Evolutionary conservation across 2,113 vertebrate genomes (phyloP).

Genomic region (Eurystomus gularis): DNA sequence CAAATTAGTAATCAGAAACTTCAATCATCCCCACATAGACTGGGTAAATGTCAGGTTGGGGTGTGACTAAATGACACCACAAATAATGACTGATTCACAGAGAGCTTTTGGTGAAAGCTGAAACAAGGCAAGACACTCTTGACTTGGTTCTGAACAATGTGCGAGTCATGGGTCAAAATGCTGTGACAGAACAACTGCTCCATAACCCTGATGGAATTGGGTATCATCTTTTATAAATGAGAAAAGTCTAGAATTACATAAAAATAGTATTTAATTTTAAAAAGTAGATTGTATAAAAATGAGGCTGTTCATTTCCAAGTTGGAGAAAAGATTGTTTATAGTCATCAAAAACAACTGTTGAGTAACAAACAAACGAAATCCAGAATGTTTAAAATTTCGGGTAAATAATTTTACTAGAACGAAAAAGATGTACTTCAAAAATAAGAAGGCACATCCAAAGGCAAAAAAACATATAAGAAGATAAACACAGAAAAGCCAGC

Average conservation of each 20-base stretch:
- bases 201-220: neutral
- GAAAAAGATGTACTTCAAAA: neutral
- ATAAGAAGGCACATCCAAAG: neutral
- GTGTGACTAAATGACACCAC: constrained; percentile 1
- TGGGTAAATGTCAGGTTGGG: constrained; percentile 40
- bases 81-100: neutral
- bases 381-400: neutral
- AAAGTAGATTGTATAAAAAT: neutral
- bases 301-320: neutral
- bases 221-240: neutral
- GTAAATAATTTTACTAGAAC: neutral
- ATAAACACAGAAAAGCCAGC: neutral
- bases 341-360: neutral
- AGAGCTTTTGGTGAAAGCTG: neutral
- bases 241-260: neutral
- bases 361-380: neutral
- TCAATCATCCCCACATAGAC: neutral
- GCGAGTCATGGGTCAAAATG: neutral
- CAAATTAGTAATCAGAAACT: constrained; percentile 33
- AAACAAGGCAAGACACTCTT: neutral
- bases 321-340: neutral
- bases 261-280: neutral
- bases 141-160: neutral
- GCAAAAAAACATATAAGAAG: neutral
- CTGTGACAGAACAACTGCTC: neutral